Percentiles rank a stretch among this genome's conserved stretches.
Conservation (phyloP, 1,140 invertebrate genomes). For the Streblospio benedicti region DNA sequence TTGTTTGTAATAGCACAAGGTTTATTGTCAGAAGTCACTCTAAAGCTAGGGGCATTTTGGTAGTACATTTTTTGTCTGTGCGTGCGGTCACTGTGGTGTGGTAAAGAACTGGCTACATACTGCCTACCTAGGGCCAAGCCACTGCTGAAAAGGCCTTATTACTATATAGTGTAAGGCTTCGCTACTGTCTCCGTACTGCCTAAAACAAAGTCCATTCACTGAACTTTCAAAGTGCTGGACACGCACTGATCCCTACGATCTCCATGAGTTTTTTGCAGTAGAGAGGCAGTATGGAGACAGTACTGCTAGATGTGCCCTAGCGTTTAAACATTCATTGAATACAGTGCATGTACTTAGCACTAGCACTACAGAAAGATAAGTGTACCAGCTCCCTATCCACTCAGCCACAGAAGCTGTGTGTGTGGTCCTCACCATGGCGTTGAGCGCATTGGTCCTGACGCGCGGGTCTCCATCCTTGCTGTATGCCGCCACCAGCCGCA, state of each 20-base stretch:
- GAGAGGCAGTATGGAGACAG: neutral
- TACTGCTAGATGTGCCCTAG: neutral
- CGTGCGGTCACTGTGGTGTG: too few relatives aligned
- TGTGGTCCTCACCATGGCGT: slow-evolving; percentile 61
- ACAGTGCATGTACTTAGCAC: neutral
- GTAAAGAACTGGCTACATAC: too few relatives aligned
- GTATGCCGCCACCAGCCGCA: slow-evolving; percentile 13
- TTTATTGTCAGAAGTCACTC: neutral
- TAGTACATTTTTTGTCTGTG: neutral
- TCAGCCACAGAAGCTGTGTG: neutral
- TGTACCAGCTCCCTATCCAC: neutral
- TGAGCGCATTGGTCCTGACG: slow-evolving; percentile 76
- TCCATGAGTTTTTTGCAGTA: too few relatives aligned
- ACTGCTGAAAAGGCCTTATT: too few relatives aligned
- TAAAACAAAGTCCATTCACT: too few relatives aligned
- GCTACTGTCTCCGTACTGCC: too few relatives aligned
- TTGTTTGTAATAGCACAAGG: neutral
- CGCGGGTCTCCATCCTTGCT: slow-evolving; percentile 70
- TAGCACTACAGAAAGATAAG: neutral
- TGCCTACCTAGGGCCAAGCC: too few relatives aligned
- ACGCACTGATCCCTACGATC: too few relatives aligned
- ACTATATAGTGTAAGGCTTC: neutral
- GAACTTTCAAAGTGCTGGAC: too few relatives aligned
- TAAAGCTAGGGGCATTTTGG: neutral
- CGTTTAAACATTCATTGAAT: neutral